Evolutionary conservation across 2,888 invertebrate genomes (phyloP), one percentile per base, ranked within the genome.

Genomic region (Cremastinae sp.): DNA sequence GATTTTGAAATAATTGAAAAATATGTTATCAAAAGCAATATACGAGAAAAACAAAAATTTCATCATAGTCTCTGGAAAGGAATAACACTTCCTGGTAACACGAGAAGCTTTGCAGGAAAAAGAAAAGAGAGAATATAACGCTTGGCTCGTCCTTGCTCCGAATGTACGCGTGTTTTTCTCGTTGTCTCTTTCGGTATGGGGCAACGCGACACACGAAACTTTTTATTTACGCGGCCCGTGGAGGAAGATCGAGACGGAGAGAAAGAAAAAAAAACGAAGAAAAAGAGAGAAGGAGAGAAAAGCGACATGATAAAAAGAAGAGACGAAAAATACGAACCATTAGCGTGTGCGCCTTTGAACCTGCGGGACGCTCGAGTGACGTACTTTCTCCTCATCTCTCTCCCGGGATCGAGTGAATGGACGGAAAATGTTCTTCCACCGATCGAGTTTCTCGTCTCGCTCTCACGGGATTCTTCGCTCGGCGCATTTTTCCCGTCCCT

Each of bases 21-120:
- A 49, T n/a, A 12, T 61, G 36, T 38, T 28, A 62, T n/a, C 14
- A 20, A 51, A 43, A 47, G 45, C 10, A 20, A 66, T 5, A 59
- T 36, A 14, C 47, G 38, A 54, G 16, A 61, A 49, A 47, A 12
- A 56, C 43, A 18, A 65, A 64, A 66, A 70, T 74, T 65, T 77
- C 70, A 65, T 74, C 61, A 54, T 38, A 64, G 45, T 18, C 73
- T 54, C 49, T 20, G 41, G 59, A 70, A 70, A 70, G 38, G 61
- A 74, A n/a, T n/a, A n/a, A 72, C 36, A 70, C 77, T 77, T 77
- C 77, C 77, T 70, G 73, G 77, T 77, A 77, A 77, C 61, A 38
- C 62, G 77, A 77, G 77, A 77, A 70, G 77, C 65, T 65, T 61
- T 45, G 47, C 54, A 43, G 47, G 64, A 65, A 56, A 47, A 70